Evolutionary conservation across 2,888 invertebrate genomes (phyloP), one percentile per base, ranked within the genome.

Genomic region (Tyria jacobaeae): DNA sequence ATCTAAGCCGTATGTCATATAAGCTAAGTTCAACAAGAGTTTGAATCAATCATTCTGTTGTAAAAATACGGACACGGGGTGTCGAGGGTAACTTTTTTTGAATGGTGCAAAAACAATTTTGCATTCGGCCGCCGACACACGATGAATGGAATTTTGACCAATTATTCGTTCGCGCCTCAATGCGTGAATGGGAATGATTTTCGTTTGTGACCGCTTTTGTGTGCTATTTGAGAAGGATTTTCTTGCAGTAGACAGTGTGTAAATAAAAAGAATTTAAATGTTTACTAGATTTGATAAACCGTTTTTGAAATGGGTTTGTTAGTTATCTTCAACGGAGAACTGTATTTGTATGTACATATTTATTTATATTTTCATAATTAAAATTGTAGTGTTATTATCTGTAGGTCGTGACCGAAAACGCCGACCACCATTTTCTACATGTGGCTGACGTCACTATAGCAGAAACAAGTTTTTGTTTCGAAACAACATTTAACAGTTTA

Each of bases 31-130:
- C 75, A 70, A 73, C 66, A 71, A 71, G 62, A 70, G 70, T 66
- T 67, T 74, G 60, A 82, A 86, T 86, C 86, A 86, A 85, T 86
- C 86, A 86, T 82, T 76, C 76, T 68, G 64, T 64, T 68, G 71
- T 75, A 75, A 80, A 78, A 81, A 82, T 78, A 80, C 71, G 78
- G 63, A 57, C 57, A 25, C 31, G 21, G 44, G 31, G 62, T 48
- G 64, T 73, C n/a, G 37, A 25, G 57, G 73, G 71, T 70, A 37
- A 57, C 62, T 75, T 70, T 54, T 55, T 51, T 21, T 44, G 72
- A 73, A 68, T 72, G 60, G 73, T 51, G 63, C 67, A 70, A 77
- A 84, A 85, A 83, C 80, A 84, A 83, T 84, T 84, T 82, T 70
- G 82, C 66, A 78, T 81, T 75, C 71, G 67, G 66, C 57, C 60